Conservation (phyloP, 2,113 vertebrate genomes). For the Pardalotus punctatus region DNA sequence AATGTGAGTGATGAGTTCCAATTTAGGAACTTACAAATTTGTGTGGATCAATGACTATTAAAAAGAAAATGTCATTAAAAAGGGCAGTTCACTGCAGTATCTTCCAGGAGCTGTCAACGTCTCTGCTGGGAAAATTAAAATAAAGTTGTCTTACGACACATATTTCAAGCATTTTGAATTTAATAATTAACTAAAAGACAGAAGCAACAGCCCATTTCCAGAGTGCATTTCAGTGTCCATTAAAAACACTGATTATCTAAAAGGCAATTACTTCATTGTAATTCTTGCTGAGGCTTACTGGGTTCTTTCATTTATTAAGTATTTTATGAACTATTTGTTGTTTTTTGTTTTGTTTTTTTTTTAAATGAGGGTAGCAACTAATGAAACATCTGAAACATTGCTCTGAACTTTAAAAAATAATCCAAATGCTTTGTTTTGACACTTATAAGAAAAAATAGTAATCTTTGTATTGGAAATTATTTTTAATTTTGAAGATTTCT, state of each 20-base stretch:
- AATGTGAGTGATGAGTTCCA: background rate
- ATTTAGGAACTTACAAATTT: background rate
- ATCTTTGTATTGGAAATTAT: background rate
- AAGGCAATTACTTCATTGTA: background rate
- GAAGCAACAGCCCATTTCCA: background rate
- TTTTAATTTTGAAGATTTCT: background rate
- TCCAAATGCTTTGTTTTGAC: background rate
- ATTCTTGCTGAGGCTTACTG: background rate
- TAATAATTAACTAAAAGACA: slow-evolving; percentile 14
- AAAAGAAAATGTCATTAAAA: slow-evolving; percentile 37
- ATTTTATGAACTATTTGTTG: background rate
- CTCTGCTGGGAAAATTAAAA: slow-evolving; percentile 30
- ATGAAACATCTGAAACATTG: background rate
- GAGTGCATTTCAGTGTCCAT: background rate
- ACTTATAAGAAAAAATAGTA: background rate
- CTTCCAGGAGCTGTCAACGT: slow-evolving; percentile 6
- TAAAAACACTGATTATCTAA: background rate
- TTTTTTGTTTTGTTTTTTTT: background rate
- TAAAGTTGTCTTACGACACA: background rate
- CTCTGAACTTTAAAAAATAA: background rate
- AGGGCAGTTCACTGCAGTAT: background rate
- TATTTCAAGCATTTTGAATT: slow-evolving; percentile 19
- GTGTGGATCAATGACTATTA: slow-evolving; percentile 36
- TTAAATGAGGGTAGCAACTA: background rate
- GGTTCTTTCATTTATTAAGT: background rate